Evolutionary conservation across 2,113 vertebrate genomes (phyloP).

Genomic region (Mixornis gularis): DNA sequence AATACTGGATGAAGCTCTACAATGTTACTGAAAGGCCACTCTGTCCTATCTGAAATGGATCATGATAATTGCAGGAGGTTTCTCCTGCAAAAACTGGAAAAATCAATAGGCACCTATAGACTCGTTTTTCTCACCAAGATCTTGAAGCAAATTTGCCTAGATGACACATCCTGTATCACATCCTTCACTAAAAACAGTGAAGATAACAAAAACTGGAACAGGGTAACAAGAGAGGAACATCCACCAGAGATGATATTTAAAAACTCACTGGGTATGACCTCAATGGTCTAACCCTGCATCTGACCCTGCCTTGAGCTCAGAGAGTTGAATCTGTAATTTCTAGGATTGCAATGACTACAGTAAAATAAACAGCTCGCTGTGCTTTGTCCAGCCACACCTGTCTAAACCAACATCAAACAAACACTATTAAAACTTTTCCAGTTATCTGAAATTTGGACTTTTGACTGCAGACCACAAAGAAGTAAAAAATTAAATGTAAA

Average conservation of each 20-base stretch:
- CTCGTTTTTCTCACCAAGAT: neutral
- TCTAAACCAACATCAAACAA: neutral
- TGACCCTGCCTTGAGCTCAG: neutral
- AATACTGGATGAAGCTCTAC: neutral
- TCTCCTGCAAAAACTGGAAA: neutral
- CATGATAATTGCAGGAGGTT: neutral
- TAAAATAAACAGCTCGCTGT: neutral
- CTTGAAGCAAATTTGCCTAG: neutral
- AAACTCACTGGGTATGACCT: neutral
- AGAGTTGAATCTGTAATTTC: neutral
- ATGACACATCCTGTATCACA: neutral
- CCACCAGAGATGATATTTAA: neutral
- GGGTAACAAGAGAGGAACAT: neutral
- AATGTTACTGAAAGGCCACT: neutral
- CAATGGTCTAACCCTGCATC: neutral
- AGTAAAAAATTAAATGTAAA: neutral
- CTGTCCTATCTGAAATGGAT: neutral
- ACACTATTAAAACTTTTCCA: neutral
- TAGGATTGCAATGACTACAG: neutral
- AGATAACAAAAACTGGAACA: neutral
- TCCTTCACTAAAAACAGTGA: neutral
- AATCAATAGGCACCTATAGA: neutral
- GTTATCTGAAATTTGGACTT: neutral
- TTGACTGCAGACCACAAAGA: neutral
- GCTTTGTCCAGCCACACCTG: neutral